Base-by-base conservation (phyloP, 1,140 invertebrate genomes). In the Lepidostoma basale region DNA sequence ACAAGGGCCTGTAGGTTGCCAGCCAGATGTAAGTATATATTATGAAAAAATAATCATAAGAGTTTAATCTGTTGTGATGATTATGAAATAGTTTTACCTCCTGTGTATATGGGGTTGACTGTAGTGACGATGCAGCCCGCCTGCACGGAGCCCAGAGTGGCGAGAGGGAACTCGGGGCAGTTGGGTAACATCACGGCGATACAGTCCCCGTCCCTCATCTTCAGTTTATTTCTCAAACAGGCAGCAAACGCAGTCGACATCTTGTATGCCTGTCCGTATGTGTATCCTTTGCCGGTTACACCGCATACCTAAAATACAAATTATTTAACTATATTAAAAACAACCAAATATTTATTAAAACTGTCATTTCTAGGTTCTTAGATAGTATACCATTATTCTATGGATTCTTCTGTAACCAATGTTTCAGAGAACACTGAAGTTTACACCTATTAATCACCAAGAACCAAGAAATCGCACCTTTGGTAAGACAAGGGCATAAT, bases 81-180 rank as follows among this genome's bases (percentile, higher is more conserved):
- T 10, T 14, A 10, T 10, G 3, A 42, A 10, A 8, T n/a, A 23
- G 8, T 8, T 22, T 36, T 33, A 95, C 94, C 88, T 74, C 87
- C 70, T 4, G 91, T 95, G 74, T 94, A 96, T 33, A 88, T 76
- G 1, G 92, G 91, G 82, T 95, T 96, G 0, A 92, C 82, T 0
- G 92, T 89, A 6, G 92, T 93, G 4, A 91, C 85, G 6, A 88
- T 74, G 0, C 90, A 81, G 0, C 92, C 93, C 18, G 89, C 88
- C 70, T 88, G 85, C 1, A 90, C 75, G 47, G 85, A 84, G 1
- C 91, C 93, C 28, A 92, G 75, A 12, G 87, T 75, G 2, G 87
- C 83, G 3, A 92, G 85, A 0, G 88, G 79, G 76, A 85, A 92
- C 77, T 96, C 92, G 0, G 92, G 92, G n/a, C 87, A 76, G 79